These are phyloP conservation scores for Zonotrichia leucophrys DNA, from an alignment of 2,113 vertebrate species.

Conservation along the genomic window DNA sequence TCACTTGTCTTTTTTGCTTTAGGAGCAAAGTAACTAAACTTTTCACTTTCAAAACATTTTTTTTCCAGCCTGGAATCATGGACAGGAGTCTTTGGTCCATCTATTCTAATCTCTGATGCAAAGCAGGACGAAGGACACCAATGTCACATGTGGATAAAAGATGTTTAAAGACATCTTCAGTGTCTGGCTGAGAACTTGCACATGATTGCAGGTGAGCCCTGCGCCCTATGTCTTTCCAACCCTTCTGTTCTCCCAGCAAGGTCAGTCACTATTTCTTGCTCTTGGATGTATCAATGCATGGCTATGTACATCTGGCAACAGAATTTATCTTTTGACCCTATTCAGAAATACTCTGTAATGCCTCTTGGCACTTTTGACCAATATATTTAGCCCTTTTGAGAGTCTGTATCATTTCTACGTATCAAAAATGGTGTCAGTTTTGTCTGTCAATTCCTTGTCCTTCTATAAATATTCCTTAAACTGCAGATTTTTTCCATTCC, in stretches of 20 bases:
- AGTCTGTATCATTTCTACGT: fast-evolving
- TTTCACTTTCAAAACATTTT: not conserved
- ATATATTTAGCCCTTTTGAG: not conserved
- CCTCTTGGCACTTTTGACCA: not conserved
- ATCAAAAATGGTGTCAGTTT: not conserved
- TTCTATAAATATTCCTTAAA: not conserved
- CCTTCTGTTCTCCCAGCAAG: not conserved
- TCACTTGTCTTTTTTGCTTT: fast-evolving
- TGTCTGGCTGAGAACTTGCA: not conserved
- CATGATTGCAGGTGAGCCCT: fast-evolving
- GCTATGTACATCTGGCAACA: not conserved
- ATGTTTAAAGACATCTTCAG: not conserved
- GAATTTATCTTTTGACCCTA: not conserved
- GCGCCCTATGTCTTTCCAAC: not conserved
- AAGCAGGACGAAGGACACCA: not conserved
- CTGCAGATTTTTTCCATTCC: not conserved
- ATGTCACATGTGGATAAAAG: not conserved
- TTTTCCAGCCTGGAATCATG: not conserved
- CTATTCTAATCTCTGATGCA: not conserved
- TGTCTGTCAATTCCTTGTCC: not conserved
- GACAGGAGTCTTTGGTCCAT: not conserved
- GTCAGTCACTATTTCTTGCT: not conserved
- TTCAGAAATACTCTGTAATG: not conserved
- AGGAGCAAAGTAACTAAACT: not conserved
- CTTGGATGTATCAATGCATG: not conserved